Percentiles rank a stretch among this genome's conserved stretches.
phyloP scores from a whole-genome alignment of 1,140 invertebrate genomes.

The honey bee (Apis mellifera) region Amel_HAv3.1 CM009936.2:3619001-3619500 shows the following conservation, averaged over 20 bases:
- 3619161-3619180: neutral
- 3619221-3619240: slow-evolving; percentile 49
- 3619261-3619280: slow-evolving; percentile 55
- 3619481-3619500: no score
- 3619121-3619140: neutral
- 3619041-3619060: neutral
- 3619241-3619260: slow-evolving; percentile 22
- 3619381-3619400: slow-evolving; percentile 64
- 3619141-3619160: neutral
- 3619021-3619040: neutral
- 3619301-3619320: slow-evolving; percentile 66
- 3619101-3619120: no score
- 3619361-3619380: slow-evolving; percentile 71
- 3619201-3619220: neutral
- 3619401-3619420: slow-evolving; percentile 16
- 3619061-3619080: no score
- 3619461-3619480: neutral
- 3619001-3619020: neutral
- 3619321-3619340: slow-evolving; percentile 69
- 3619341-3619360: slow-evolving; percentile 55
- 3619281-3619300: slow-evolving; percentile 30
- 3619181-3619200: no score
- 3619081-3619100: neutral
- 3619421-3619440: slow-evolving; percentile 31
- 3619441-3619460: slow-evolving; percentile 23